A percentile compares a stretch with the other conserved stretches of the same genome.
Conservation (phyloP, 92 coral and sea anemone genomes). For the Hydrozoanthus gracilis region DNA sequence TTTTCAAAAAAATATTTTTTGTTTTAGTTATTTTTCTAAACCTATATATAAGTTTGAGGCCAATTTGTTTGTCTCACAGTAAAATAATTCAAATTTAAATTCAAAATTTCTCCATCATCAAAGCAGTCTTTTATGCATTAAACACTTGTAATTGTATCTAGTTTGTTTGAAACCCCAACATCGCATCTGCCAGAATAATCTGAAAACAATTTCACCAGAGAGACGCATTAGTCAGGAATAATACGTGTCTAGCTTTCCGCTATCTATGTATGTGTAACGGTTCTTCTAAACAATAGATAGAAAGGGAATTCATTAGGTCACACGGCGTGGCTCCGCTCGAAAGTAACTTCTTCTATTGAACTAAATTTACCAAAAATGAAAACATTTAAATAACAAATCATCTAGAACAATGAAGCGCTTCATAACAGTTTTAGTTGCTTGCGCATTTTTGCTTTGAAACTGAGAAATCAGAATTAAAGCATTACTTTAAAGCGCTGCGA, state of each 20-base stretch:
- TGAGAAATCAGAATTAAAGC: too few species aligned
- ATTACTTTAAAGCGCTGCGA: too few species aligned
- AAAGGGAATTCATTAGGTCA: neutral
- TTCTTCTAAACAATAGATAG: neutral
- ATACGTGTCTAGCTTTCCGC: neutral
- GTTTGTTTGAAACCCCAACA: neutral
- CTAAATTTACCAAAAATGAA: neutral
- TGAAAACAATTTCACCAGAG: neutral
- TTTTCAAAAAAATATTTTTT: neutral
- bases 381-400: neutral
- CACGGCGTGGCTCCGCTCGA: neutral
- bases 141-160: neutral
- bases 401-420: neutral
- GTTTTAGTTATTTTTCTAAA: neutral
- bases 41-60: neutral
- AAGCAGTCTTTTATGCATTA: neutral
- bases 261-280: neutral
- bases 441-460: too few species aligned
- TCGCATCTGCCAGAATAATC: constrained; percentile 6
- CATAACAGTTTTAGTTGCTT: too few species aligned
- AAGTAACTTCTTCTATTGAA: neutral
- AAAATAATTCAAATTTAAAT: constrained; percentile 11
- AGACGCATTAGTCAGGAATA: neutral
- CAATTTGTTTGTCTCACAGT: neutral
- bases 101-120: neutral